These are phyloP conservation scores for Chrosomus eos DNA, from an alignment of 2,797 vertebrate genomes.

Conservation along the genomic window DNA sequence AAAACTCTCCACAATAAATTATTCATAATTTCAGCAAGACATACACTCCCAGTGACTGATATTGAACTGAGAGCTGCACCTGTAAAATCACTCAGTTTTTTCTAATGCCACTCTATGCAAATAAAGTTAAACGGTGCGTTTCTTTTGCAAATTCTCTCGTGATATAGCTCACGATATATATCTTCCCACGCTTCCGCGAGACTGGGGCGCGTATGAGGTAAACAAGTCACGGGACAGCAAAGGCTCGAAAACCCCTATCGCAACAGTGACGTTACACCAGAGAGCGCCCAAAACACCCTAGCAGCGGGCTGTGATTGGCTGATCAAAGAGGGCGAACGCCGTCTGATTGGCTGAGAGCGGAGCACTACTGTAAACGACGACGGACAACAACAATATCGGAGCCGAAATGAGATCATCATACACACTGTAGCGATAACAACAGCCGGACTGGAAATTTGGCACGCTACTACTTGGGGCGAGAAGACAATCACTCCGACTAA, in stretches of 20 bases:
- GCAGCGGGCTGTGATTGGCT: slow-evolving; percentile 59
- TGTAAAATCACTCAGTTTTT: neutral
- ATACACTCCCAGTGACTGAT: neutral
- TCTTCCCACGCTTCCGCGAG: slow-evolving; percentile 21
- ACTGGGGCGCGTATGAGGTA: slow-evolving; percentile 34
- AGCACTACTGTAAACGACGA: slow-evolving; percentile 46
- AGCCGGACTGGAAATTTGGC: slow-evolving; percentile 14
- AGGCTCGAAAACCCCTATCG: slow-evolving; percentile 48
- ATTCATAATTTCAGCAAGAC: neutral
- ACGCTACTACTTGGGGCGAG: slow-evolving; percentile 19
- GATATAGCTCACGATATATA: neutral
- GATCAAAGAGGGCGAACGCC: neutral
- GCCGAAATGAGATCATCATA: slow-evolving; percentile 62
- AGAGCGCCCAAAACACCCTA: slow-evolving; percentile 55
- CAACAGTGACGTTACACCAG: slow-evolving; percentile 64
- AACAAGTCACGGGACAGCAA: slow-evolving; percentile 57
- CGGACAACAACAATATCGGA: slow-evolving; percentile 61
- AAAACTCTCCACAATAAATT: neutral
- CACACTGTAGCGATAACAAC: slow-evolving; percentile 32
- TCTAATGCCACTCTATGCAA: neutral
- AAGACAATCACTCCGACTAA: slow-evolving; percentile 61
- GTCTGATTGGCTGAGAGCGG: slow-evolving; percentile 55
- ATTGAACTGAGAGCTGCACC: neutral
- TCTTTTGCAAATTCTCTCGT: neutral
- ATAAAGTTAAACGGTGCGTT: neutral